These are phyloP conservation scores for Albula goreensis DNA, from an alignment of 2,113 vertebrate genomes.

Conservation along the genomic window DNA sequence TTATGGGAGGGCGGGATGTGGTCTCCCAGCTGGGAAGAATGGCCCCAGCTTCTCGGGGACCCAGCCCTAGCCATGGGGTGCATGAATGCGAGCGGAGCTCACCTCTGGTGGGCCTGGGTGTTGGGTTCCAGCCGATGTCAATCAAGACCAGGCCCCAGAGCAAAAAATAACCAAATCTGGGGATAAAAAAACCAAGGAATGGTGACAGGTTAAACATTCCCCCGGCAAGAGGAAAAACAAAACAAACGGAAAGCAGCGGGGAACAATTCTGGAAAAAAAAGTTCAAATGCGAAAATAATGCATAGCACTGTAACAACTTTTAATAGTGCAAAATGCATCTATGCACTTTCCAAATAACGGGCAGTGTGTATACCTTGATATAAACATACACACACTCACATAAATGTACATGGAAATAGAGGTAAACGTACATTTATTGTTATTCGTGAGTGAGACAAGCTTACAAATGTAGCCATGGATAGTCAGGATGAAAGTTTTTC, in stretches of 20 bases:
- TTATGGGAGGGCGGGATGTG: slow-evolving; percentile 30
- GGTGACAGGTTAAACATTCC: slow-evolving; percentile 63
- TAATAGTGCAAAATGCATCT: background rate
- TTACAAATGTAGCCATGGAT: background rate
- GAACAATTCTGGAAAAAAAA: background rate
- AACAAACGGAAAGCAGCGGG: slow-evolving; percentile 1
- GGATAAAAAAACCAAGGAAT: slow-evolving; percentile 43
- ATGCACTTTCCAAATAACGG: background rate
- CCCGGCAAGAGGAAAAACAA: slow-evolving; percentile 32
- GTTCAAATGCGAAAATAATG: background rate
- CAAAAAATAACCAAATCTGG: slow-evolving; percentile 55
- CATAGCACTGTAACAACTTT: background rate
- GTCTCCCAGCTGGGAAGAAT: slow-evolving; percentile 51
- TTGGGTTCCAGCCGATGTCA: slow-evolving; percentile 67
- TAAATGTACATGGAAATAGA: too few relatives aligned
- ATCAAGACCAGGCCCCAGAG: slow-evolving; percentile 64
- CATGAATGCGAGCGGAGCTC: slow-evolving; percentile 57
- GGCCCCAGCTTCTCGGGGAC: slow-evolving; percentile 47
- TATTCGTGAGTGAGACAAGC: background rate
- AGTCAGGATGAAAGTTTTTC: background rate
- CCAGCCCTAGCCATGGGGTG: slow-evolving; percentile 59
- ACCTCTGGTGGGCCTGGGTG: slow-evolving; percentile 61
- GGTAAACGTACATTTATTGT: background rate
- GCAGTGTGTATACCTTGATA: background rate
- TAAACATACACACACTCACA: background rate